phyloP scores from a whole-genome alignment of 2,797 vertebrate genomes.

The Lerista edwardsae region DNA sequence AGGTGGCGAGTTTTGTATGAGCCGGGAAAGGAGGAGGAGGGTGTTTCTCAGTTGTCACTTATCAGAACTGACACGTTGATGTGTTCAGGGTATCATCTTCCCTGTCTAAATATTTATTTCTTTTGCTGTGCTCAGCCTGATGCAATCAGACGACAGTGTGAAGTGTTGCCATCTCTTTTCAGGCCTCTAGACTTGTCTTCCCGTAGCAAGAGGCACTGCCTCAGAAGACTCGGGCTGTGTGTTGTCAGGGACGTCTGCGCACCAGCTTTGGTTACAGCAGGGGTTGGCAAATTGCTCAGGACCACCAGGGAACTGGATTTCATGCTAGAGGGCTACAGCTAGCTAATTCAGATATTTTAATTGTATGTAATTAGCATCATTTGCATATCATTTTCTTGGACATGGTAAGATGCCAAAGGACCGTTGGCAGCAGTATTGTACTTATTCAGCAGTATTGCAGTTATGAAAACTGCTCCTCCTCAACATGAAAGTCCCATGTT shows the following conservation, averaged over 20 bases:
- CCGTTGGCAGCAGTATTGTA: background rate
- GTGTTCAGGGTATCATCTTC: conserved; percentile 75
- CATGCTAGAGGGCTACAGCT: conserved; percentile 20
- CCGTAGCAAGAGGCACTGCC: conserved; percentile 52
- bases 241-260: conserved; percentile 23
- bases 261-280: conserved; percentile 9
- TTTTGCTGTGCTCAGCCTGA: conserved; percentile 73
- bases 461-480: background rate
- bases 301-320: conserved; percentile 4
- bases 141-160: conserved; percentile 76
- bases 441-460: background rate
- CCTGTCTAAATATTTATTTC: conserved; percentile 84
- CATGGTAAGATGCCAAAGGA: conserved; percentile 10
- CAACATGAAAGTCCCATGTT: background rate
- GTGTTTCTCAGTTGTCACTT: conserved; percentile 66
- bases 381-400: conserved; percentile 39
- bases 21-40: conserved; percentile 43
- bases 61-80: conserved; percentile 77
- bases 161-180: conserved; percentile 78
- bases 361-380: conserved; percentile 34
- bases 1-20: conserved; percentile 59
- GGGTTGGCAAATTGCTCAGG: background rate
- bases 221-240: conserved; percentile 33
- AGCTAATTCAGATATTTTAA: conserved; percentile 34
- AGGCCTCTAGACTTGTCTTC: conserved; percentile 70